These are phyloP conservation scores for Horisme vitalbata DNA, from an alignment of 2,888 invertebrate genomes.

Conservation along the genomic window DNA sequence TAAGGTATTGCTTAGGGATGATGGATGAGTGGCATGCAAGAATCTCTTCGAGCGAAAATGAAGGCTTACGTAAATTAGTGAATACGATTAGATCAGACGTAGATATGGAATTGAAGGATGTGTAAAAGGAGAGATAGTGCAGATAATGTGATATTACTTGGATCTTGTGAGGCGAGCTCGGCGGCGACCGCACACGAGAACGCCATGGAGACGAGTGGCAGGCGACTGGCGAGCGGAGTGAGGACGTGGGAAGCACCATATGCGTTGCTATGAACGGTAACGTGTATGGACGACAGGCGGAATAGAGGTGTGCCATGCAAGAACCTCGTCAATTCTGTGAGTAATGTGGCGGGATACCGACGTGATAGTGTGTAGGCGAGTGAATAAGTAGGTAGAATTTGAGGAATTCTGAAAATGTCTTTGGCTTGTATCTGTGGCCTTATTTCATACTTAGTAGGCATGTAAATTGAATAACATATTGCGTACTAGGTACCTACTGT, in stretches of 20 bases:
- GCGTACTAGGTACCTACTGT: too few species aligned
- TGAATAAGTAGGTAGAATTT: background rate
- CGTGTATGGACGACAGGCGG: background rate
- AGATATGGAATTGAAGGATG: slow-evolving; percentile 1
- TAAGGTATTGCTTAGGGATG: background rate
- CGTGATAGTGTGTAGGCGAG: background rate
- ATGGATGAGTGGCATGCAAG: slow-evolving; percentile 10
- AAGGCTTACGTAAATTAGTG: background rate
- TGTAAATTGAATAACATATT: too few species aligned
- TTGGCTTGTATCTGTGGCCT: too few species aligned
- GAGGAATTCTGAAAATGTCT: too few species aligned
- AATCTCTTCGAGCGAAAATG: background rate
- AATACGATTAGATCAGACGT: background rate
- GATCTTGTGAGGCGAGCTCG: slow-evolving; percentile 12
- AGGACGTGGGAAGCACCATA: slow-evolving; percentile 5
- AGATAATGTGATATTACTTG: slow-evolving; percentile 16
- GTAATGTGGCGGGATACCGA: slow-evolving; percentile 12
- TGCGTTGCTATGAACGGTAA: slow-evolving; percentile 11
- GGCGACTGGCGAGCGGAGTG: background rate
- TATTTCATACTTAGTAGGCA: too few species aligned
- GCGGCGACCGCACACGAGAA: slow-evolving; percentile 27
- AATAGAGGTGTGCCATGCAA: slow-evolving; percentile 20
- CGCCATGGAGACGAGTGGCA: slow-evolving; percentile 29
- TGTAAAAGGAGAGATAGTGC: slow-evolving; percentile 1
- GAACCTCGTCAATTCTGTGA: slow-evolving; percentile 8